These are phyloP conservation scores for Jaculus jaculus DNA, from an alignment of 2,113 vertebrate genomes.

Conservation along the genomic window DNA sequence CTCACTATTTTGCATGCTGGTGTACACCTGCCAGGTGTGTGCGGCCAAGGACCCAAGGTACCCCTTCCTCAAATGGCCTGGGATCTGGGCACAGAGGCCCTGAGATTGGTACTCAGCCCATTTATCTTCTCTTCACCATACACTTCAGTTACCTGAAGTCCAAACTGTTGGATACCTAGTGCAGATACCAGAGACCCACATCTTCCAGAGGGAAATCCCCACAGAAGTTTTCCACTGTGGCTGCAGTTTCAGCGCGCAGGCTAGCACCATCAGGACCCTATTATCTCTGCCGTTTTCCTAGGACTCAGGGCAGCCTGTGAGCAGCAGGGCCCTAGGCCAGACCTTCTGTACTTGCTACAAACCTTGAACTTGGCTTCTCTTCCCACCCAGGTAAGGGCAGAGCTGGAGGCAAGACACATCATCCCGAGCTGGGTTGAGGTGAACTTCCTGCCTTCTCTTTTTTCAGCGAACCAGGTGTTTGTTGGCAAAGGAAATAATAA, in stretches of 20 bases:
- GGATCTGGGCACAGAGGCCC: not conserved
- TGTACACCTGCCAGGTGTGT: fast-evolving
- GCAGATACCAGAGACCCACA: fast-evolving
- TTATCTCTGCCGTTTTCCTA: fast-evolving
- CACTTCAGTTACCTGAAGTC: fast-evolving
- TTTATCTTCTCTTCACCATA: fast-evolving
- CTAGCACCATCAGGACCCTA: not conserved
- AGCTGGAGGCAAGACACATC: not conserved
- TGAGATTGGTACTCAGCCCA: fast-evolving
- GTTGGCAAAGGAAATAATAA: not conserved
- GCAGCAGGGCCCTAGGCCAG: not conserved
- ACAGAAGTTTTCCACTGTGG: not conserved
- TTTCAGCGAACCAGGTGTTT: not conserved
- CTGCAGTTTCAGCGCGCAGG: not conserved
- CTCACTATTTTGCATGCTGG: not conserved
- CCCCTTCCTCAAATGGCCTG: not conserved
- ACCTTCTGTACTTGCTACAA: fast-evolving
- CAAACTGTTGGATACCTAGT: not conserved
- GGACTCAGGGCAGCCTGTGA: not conserved
- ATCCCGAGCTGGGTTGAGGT: fast-evolving
- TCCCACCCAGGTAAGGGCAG: fast-evolving
- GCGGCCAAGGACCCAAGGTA: not conserved
- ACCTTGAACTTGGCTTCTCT: not conserved
- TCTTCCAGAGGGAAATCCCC: not conserved
- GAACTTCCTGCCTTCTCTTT: not conserved